phyloP scores from a whole-genome alignment of 2,888 invertebrate species.

The Nowickia ferox region DNA sequence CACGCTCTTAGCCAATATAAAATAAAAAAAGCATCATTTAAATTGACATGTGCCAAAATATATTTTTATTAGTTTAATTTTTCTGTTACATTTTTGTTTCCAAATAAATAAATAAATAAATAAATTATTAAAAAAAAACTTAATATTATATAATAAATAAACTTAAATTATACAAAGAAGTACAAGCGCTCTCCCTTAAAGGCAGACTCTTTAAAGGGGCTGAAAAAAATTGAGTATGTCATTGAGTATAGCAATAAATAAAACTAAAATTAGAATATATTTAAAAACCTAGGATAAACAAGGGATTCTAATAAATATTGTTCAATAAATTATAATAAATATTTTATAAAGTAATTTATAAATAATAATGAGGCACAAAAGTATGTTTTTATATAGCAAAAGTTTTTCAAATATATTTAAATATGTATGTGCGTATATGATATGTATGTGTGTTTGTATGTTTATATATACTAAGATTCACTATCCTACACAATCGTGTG shows the following conservation, averaged over 20 bases:
- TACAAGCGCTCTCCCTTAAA: neutral
- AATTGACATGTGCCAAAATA: conserved; percentile 29
- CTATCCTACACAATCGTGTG: too few species aligned
- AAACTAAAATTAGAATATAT: conserved; percentile 44
- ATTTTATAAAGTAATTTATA: too few species aligned
- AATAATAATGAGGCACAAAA: conserved; percentile 54
- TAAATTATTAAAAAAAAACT: conserved; percentile 64
- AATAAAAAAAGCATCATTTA: neutral
- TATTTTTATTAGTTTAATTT: conserved; percentile 55
- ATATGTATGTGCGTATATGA: too few species aligned
- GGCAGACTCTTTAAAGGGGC: neutral
- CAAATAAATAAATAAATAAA: conserved; percentile 44
- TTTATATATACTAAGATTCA: too few species aligned
- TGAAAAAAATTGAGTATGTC: conserved; percentile 28
- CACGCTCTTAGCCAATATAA: too few species aligned
- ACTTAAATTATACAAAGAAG: conserved; percentile 41
- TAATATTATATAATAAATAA: conserved; percentile 50
- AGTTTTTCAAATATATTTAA: too few species aligned
- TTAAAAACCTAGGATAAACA: neutral
- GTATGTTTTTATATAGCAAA: conserved; percentile 23
- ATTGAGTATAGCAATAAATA: conserved; percentile 2
- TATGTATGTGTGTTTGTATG: too few species aligned
- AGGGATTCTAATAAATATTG: conserved; percentile 36
- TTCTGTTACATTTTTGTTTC: conserved; percentile 47
- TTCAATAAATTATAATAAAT: conserved; percentile 4